Evolutionary conservation across 2,113 vertebrate species (phyloP).

Genomic region (Nipponia nippon): DNA sequence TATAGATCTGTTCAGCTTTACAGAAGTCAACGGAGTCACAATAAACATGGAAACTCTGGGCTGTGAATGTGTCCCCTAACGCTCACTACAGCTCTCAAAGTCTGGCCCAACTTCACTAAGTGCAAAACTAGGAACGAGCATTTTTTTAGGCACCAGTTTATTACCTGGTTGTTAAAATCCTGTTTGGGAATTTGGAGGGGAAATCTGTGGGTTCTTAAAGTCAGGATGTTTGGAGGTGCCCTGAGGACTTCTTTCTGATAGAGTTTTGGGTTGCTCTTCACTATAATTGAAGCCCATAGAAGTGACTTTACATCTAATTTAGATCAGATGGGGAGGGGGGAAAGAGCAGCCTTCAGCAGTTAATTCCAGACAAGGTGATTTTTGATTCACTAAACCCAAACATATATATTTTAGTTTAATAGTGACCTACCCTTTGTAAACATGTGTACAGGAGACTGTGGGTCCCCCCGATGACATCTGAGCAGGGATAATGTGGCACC

Average conservation of each 20-base stretch:
- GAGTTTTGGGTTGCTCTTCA: not conserved
- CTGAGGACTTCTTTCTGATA: not conserved
- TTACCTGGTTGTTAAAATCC: slow-evolving; percentile 2
- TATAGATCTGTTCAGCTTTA: not conserved
- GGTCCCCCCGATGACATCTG: not conserved
- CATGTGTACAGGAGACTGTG: not conserved
- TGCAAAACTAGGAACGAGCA: not conserved
- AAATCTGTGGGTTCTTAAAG: not conserved
- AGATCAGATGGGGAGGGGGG: not conserved
- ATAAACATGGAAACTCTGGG: not conserved
- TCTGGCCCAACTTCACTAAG: not conserved
- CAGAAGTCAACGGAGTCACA: not conserved
- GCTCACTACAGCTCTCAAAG: not conserved
- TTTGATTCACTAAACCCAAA: slow-evolving; percentile 29
- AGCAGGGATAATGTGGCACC: not conserved
- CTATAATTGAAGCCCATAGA: not conserved
- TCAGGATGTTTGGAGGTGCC: not conserved
- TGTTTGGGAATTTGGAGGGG: not conserved
- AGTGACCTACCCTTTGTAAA: not conserved
- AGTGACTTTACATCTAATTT: slow-evolving; percentile 5
- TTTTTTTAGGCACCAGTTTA: not conserved
- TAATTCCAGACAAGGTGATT: slow-evolving; percentile 27
- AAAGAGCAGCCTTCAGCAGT: not conserved
- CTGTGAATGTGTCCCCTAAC: not conserved
- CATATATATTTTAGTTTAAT: slow-evolving; percentile 1